A percentile compares a stretch with the other conserved stretches of the same genome.
Evolutionary conservation across 2,113 vertebrate genomes (phyloP).

Genomic region (Ochotona princeps): DNA sequence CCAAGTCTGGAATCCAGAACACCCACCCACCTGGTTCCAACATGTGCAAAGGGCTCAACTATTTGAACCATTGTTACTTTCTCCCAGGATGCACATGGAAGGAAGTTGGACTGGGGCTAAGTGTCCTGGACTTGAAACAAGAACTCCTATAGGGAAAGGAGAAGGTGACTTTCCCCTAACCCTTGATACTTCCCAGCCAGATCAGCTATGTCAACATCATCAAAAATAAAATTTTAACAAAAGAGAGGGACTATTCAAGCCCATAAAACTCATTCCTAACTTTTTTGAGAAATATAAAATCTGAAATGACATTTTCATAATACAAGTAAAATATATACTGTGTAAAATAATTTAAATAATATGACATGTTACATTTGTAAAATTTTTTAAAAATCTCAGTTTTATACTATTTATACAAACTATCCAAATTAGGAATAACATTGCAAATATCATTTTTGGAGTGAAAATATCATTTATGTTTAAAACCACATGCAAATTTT

Average conservation of each 20-base stretch:
- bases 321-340: not conserved
- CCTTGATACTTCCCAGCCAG: too few relatives aligned
- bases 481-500: not conserved
- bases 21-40: too few relatives aligned
- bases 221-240: too few relatives aligned
- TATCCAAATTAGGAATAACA: not conserved
- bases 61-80: too few relatives aligned
- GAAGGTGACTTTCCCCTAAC: too few relatives aligned
- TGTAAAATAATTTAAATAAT: not conserved
- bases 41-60: too few relatives aligned
- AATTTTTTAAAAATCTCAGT: not conserved
- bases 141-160: too few relatives aligned
- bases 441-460: conserved; percentile 14
- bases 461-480: not conserved
- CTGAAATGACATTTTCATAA: not conserved
- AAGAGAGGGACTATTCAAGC: not conserved
- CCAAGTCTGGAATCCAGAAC: too few relatives aligned
- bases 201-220: too few relatives aligned
- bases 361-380: not conserved
- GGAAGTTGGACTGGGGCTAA: too few relatives aligned
- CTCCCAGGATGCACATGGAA: too few relatives aligned
- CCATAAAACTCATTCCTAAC: not conserved
- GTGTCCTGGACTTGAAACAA: too few relatives aligned
- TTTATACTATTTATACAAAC: not conserved
- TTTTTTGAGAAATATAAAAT: not conserved